Evolutionary conservation across 2,113 vertebrate species (phyloP).

Genomic region (Laterallus jamaicensis): DNA sequence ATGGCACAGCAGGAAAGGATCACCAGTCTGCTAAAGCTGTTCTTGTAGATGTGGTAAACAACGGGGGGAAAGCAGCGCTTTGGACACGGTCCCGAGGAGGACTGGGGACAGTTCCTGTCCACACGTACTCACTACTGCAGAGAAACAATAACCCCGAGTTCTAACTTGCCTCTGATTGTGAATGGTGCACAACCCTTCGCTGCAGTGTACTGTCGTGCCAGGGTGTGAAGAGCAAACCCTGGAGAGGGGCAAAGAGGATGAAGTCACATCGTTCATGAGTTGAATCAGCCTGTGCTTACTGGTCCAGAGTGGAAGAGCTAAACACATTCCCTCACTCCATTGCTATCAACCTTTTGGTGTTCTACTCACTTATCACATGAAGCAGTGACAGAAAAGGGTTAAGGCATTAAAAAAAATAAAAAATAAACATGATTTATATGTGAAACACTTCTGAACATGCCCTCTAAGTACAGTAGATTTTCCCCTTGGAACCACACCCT

Average conservation of each 20-base stretch:
- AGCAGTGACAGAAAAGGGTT: constrained; percentile 52
- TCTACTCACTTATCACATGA: background rate
- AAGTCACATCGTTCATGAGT: background rate
- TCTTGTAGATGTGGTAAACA: background rate
- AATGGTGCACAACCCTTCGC: background rate
- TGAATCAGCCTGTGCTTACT: background rate
- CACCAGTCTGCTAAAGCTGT: background rate
- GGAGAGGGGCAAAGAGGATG: background rate
- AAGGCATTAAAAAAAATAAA: constrained; percentile 62
- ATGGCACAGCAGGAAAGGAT: fast-evolving
- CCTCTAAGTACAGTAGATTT: constrained; percentile 84
- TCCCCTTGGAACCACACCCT: constrained; percentile 81
- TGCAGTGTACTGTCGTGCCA: background rate
- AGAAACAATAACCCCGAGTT: background rate
- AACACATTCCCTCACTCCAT: background rate
- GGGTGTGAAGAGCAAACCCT: background rate
- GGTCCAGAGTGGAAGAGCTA: background rate
- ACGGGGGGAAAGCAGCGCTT: background rate
- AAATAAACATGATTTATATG: constrained; percentile 77
- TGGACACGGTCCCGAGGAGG: background rate
- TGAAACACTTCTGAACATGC: constrained; percentile 84
- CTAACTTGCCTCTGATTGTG: background rate
- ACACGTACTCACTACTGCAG: background rate
- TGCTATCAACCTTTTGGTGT: background rate
- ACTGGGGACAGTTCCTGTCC: background rate